Evolutionary conservation across 2,888 invertebrate genomes (phyloP).

Genomic region (Eristalis arbustorum): DNA sequence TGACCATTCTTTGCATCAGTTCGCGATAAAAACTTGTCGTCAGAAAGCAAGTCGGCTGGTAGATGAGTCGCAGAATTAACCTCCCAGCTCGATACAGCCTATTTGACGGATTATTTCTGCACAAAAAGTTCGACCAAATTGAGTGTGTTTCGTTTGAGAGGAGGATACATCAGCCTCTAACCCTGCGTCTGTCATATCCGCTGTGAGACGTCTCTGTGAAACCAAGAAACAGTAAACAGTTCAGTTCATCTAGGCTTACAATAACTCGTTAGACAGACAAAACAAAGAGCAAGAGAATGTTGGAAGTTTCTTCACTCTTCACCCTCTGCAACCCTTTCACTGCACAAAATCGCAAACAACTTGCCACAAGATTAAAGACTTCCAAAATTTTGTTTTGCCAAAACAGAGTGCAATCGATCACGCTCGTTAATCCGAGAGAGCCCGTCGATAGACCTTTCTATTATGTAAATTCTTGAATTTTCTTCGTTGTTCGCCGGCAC

Average conservation of each 20-base stretch:
- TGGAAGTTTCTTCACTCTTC: constrained; percentile 21
- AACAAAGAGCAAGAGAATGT: neutral
- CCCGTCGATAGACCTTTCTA: neutral
- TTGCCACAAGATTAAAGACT: neutral
- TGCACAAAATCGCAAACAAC: neutral
- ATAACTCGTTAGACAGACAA: constrained; percentile 37
- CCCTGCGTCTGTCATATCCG: constrained; percentile 98
- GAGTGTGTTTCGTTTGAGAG: too few species aligned
- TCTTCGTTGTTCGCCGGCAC: neutral
- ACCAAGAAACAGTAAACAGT: constrained; percentile 78
- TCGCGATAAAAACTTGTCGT: too few species aligned
- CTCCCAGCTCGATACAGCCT: too few species aligned
- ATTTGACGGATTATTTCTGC: too few species aligned
- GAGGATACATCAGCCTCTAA: too few species aligned
- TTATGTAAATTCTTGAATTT: neutral
- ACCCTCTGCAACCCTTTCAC: neutral
- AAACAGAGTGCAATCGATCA: neutral
- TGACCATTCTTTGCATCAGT: too few species aligned
- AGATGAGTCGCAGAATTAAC: too few species aligned
- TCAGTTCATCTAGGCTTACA: constrained; percentile 18
- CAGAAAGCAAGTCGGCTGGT: too few species aligned
- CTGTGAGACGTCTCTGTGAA: constrained; percentile 92
- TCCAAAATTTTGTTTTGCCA: neutral
- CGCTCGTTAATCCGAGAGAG: neutral
- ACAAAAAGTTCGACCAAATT: too few species aligned